Percentiles rank a stretch among this genome's conserved stretches.
Evolutionary conservation across 2,888 invertebrate species (phyloP).

Genomic region (Furcula furcula): DNA sequence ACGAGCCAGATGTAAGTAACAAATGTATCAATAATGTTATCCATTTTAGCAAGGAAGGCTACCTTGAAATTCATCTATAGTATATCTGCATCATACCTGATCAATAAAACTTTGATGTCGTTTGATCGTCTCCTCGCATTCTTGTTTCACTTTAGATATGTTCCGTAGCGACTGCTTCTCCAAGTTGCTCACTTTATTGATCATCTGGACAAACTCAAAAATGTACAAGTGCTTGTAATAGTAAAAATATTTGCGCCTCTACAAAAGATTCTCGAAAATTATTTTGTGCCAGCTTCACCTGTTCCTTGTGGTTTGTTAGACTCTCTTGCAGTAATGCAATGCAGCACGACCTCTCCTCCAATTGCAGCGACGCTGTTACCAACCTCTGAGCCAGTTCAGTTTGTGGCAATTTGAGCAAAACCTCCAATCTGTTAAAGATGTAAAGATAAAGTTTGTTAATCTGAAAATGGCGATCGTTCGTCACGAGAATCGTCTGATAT

Average conservation of each 20-base stretch:
- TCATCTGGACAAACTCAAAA: slow-evolving; percentile 59
- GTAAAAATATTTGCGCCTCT: neutral
- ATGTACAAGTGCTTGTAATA: neutral
- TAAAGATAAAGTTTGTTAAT: too few relatives aligned
- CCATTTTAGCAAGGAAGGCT: too few relatives aligned
- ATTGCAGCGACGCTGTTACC: slow-evolving; percentile 81
- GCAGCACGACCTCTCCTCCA: slow-evolving; percentile 83
- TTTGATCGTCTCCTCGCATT: slow-evolving; percentile 87
- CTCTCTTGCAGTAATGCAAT: slow-evolving; percentile 83
- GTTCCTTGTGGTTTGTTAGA: slow-evolving; percentile 77
- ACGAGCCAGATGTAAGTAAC: too few relatives aligned
- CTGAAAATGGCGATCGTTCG: too few relatives aligned
- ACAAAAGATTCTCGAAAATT: too few relatives aligned
- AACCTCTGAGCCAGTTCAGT: slow-evolving; percentile 84
- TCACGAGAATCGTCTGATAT: too few relatives aligned
- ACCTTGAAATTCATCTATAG: too few relatives aligned
- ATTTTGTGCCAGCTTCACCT: too few relatives aligned
- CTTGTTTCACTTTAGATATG: slow-evolving; percentile 74
- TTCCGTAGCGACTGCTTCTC: slow-evolving; percentile 70
- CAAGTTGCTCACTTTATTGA: slow-evolving; percentile 66
- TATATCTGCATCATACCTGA: too few relatives aligned
- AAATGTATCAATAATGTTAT: too few relatives aligned
- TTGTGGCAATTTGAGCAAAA: slow-evolving; percentile 76
- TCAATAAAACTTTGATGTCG: slow-evolving; percentile 93
- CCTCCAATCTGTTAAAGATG: slow-evolving; percentile 67